A percentile compares a stretch with the other conserved stretches of the same genome.
Conservation (phyloP, 2,888 invertebrate genomes). For the Clanis bilineata region DNA sequence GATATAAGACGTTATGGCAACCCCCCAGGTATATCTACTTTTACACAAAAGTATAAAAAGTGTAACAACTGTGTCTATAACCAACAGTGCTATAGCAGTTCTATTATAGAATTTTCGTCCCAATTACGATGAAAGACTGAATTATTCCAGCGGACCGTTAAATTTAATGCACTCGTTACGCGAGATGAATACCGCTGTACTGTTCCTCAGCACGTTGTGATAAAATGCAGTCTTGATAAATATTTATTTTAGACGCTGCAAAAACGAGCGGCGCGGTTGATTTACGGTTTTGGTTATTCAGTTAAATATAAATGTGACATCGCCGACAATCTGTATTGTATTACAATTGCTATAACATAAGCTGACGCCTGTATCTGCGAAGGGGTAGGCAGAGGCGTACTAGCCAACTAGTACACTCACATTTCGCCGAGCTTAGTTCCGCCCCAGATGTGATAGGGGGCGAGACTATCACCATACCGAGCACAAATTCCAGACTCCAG, state of each 20-base stretch:
- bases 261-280: constrained; percentile 15
- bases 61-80: background rate
- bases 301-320: constrained; percentile 16
- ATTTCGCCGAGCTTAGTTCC: too few species aligned
- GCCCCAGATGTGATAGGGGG: too few species aligned
- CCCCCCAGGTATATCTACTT: too few species aligned
- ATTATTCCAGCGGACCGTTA: background rate
- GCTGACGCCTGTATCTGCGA: too few species aligned
- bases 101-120: background rate
- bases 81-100: too few species aligned
- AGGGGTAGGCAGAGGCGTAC: too few species aligned
- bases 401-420: too few species aligned
- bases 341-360: background rate
- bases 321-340: background rate
- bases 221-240: constrained; percentile 17
- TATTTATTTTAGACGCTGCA: constrained; percentile 17
- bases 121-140: background rate
- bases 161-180: background rate
- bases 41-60: too few species aligned
- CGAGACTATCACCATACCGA: too few species aligned
- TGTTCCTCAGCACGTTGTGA: background rate
- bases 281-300: constrained; percentile 15
- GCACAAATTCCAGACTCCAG: too few species aligned
- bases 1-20: too few species aligned
- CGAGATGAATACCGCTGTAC: background rate